phyloP scores from a whole-genome alignment of 2,888 invertebrate genomes.

The Anodontia alba region DNA sequence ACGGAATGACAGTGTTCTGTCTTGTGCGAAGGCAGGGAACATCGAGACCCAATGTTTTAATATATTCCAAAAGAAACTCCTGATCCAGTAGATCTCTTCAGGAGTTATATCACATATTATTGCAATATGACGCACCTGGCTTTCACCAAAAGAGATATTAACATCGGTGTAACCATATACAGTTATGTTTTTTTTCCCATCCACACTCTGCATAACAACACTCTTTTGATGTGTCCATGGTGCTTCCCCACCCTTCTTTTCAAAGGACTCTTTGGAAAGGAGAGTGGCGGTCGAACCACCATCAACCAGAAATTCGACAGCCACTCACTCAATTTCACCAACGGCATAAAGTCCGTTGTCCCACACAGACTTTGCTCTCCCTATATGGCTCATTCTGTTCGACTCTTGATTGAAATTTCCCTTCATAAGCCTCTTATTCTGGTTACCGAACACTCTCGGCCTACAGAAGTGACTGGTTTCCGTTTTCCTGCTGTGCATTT shows the following conservation, averaged over 20 bases:
- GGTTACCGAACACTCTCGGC: background rate
- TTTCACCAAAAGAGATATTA: background rate
- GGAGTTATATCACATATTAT: conserved; percentile 32
- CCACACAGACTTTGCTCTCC: background rate
- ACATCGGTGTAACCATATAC: conserved; percentile 1
- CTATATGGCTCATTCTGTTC: background rate
- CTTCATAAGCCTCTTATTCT: background rate
- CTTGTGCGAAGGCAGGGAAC: conserved; percentile 1
- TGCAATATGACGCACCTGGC: background rate
- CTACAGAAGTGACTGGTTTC: background rate
- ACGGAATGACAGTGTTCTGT: background rate
- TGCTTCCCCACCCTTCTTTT: background rate
- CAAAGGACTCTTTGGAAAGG: conserved; percentile 19
- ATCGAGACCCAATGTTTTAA: background rate
- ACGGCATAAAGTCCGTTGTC: background rate
- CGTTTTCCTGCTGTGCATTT: background rate
- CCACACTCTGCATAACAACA: conserved; percentile 18
- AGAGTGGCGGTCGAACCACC: conserved; percentile 25
- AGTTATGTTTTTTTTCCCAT: conserved; percentile 11
- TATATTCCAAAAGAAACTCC: conserved; percentile 32
- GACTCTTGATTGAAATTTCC: background rate
- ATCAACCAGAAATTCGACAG: conserved; percentile 16
- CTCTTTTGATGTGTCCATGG: background rate
- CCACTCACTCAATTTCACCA: background rate
- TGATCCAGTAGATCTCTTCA: conserved; percentile 32